phyloP scores from a whole-genome alignment of 1,140 invertebrate genomes.

The Apis cerana region DNA sequence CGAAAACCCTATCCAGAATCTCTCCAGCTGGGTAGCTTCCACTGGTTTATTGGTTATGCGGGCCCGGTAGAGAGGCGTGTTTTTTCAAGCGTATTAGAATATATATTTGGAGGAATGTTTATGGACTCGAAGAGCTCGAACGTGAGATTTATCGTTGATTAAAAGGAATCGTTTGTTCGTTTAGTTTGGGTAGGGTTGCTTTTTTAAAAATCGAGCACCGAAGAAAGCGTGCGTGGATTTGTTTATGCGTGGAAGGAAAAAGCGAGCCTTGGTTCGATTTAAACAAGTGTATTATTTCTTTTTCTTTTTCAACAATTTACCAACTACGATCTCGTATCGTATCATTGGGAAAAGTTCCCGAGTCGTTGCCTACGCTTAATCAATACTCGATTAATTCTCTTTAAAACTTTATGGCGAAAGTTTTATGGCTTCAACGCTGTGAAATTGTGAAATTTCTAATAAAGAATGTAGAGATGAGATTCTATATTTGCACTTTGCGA shows the following conservation, averaged over 20 bases:
- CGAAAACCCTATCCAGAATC: slow-evolving; percentile 5
- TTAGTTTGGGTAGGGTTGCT: neutral
- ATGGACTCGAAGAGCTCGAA: slow-evolving; percentile 8
- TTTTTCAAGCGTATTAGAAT: neutral
- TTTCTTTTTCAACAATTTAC: neutral
- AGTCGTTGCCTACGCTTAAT: neutral
- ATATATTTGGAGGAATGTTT: slow-evolving; percentile 21
- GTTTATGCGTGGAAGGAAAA: neutral
- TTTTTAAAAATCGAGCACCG: neutral
- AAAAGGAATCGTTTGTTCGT: neutral
- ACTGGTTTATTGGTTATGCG: slow-evolving; percentile 7
- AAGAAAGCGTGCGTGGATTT: neutral
- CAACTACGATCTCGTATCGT: neutral
- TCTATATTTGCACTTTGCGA: no score
- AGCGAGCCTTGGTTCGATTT: no score
- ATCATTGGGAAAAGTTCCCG: neutral
- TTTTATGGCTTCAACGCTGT: neutral
- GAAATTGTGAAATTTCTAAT: neutral
- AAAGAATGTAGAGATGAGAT: no score
- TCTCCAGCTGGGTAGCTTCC: slow-evolving; percentile 26
- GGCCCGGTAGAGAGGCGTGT: neutral
- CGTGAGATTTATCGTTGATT: slow-evolving; percentile 7
- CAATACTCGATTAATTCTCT: neutral
- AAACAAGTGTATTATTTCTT: neutral
- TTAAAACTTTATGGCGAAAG: neutral